These are phyloP conservation scores for Macaria notata DNA, from an alignment of 2,888 invertebrate species.

Conservation along the genomic window DNA sequence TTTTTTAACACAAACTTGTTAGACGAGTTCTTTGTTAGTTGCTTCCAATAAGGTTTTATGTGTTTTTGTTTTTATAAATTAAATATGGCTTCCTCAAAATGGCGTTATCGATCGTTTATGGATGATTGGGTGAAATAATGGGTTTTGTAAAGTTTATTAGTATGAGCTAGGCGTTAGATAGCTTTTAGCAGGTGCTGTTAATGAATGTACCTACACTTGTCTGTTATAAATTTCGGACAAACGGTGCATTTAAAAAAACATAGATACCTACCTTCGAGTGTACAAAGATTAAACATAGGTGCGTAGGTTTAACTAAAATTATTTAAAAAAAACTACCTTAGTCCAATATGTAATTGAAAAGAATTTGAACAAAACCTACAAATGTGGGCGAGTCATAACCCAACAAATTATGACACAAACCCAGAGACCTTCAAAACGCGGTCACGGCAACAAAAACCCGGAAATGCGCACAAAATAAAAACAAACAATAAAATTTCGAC, in stretches of 20 bases:
- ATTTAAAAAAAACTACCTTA: too few relatives aligned
- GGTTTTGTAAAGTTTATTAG: slow-evolving; percentile 1
- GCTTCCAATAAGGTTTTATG: slow-evolving; percentile 18
- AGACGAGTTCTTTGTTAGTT: slow-evolving; percentile 30
- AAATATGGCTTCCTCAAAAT: slow-evolving; percentile 28
- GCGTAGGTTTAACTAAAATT: too few relatives aligned
- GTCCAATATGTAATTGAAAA: too few relatives aligned
- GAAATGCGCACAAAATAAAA: slow-evolving; percentile 24
- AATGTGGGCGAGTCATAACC: background rate
- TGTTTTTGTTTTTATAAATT: slow-evolving; percentile 21
- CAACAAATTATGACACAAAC: slow-evolving; percentile 9
- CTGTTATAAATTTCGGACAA: too few relatives aligned
- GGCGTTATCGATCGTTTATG: slow-evolving; percentile 19
- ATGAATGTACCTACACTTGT: background rate
- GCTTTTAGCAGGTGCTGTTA: background rate
- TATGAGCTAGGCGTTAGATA: background rate
- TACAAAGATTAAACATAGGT: too few relatives aligned
- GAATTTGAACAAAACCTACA: too few relatives aligned
- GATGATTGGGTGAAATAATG: slow-evolving; percentile 9
- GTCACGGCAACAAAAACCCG: slow-evolving; percentile 27
- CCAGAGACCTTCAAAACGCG: slow-evolving; percentile 9
- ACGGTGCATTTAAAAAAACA: too few relatives aligned
- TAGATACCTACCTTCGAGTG: too few relatives aligned
- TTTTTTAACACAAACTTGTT: slow-evolving; percentile 41
- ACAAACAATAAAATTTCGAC: slow-evolving; percentile 35